phyloP scores from a whole-genome alignment of 2,113 vertebrate species.

The Megaceryle torquata region DNA sequence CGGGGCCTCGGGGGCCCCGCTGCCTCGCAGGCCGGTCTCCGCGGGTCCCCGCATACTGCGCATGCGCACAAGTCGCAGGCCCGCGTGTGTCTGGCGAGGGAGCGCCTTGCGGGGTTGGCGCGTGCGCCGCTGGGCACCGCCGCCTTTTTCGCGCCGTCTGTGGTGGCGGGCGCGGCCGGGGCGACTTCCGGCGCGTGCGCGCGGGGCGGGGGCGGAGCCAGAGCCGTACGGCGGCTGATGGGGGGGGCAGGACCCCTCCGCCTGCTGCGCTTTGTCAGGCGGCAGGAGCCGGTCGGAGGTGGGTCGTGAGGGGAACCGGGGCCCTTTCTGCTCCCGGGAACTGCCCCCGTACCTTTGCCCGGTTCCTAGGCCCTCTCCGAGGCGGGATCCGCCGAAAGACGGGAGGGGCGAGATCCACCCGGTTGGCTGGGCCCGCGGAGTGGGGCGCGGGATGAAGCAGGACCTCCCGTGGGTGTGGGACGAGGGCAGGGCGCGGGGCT shows the following conservation, averaged over 20 bases:
- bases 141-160: neutral
- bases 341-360: accelerated
- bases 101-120: neutral
- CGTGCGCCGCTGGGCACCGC: neutral
- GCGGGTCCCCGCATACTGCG: neutral
- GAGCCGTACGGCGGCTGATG: neutral
- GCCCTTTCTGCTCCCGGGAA: neutral
- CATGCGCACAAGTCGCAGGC: accelerated
- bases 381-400: neutral
- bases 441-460: neutral
- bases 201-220: neutral
- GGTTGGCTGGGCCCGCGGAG: neutral
- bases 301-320: neutral
- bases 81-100: accelerated
- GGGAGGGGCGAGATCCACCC: neutral
- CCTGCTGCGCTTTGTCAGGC: neutral
- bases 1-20: neutral
- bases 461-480: neutral
- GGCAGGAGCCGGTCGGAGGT: neutral
- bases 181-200: neutral
- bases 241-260: too few relatives aligned
- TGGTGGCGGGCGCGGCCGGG: accelerated
- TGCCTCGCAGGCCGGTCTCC: accelerated
- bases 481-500: neutral
- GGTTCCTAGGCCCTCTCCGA: too few relatives aligned